Evolutionary conservation across 1,140 invertebrate genomes (phyloP).

Genomic region (Saxidomus purpurata): DNA sequence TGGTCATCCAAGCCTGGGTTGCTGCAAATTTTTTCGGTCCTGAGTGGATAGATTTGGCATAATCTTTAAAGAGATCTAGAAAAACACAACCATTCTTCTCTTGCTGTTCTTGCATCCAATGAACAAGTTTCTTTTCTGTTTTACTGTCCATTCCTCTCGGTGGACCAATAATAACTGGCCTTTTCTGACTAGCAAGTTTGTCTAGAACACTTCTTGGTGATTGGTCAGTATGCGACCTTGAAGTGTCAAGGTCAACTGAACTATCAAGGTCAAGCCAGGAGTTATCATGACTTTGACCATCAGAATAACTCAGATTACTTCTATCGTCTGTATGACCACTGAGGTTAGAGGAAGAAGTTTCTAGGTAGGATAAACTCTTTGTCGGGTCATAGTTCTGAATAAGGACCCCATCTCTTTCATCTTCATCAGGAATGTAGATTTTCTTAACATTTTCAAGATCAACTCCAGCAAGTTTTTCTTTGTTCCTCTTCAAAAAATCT

Average conservation of each 20-base stretch:
- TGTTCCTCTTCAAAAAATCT: slow-evolving; percentile 57
- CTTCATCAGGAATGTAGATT: slow-evolving; percentile 61
- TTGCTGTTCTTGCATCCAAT: slow-evolving; percentile 65
- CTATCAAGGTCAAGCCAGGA: slow-evolving; percentile 57
- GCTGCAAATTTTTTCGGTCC: slow-evolving; percentile 62
- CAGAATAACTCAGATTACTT: slow-evolving; percentile 27
- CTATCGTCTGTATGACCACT: slow-evolving; percentile 1
- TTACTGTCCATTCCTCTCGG: slow-evolving; percentile 57
- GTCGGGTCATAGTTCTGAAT: slow-evolving; percentile 49
- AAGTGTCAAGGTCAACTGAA: slow-evolving; percentile 44
- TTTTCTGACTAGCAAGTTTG: slow-evolving; percentile 55
- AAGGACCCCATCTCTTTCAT: slow-evolving; percentile 56
- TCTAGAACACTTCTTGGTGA: slow-evolving; percentile 38
- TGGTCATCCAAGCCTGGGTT: slow-evolving; percentile 63
- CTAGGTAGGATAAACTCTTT: slow-evolving; percentile 42
- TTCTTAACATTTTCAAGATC: slow-evolving; percentile 67
- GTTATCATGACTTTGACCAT: slow-evolving; percentile 37
- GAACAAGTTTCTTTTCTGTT: slow-evolving; percentile 64
- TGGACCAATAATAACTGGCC: slow-evolving; percentile 59
- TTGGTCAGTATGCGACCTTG: slow-evolving; percentile 34
- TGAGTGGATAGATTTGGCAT: slow-evolving; percentile 63
- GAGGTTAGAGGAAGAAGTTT: slow-evolving; percentile 8
- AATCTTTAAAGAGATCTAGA: slow-evolving; percentile 59
- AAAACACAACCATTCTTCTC: slow-evolving; percentile 61
- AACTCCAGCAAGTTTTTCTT: slow-evolving; percentile 36